Base-by-base conservation (phyloP, 2,888 invertebrate species). In the Mayetiola destructor region DNA sequence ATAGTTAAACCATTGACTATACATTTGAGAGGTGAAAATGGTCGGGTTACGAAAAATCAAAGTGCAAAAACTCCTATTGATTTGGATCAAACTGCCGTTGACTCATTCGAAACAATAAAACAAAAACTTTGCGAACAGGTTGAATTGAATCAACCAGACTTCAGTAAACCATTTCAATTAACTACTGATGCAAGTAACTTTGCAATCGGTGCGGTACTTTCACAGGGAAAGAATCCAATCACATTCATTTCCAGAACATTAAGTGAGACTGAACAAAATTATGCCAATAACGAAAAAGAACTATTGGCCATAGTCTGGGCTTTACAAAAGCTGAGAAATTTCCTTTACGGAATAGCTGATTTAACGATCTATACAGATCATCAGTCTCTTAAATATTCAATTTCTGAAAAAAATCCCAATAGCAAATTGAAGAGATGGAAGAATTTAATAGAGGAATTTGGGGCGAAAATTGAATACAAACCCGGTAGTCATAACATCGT, bases 291-390 rank as follows among this genome's bases (percentile, higher is more conserved):
- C 16, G 68, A 70, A 59, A 69, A 68, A 54, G 68, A 71, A 61
- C 58, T 69, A 3, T 58, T 67, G 35, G 65, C 65, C 0, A 66
- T 69, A 12, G 63, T 69, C 1, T 69, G 66, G 67, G 66, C 67
- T 0, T 59, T 64, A 5, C 68, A 69, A 59, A 65, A 64, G 35
- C 66, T 70, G 12, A 58, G 68, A 53, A 68, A 68, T 5, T 69
- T 68, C 27, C 23, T 71, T 6, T 69, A 68, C 27, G 68, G 68
- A 3, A 62, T 42, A 23, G 42, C 42, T 18, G 42, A 42, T 42
- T 71, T 73, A 35, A 64, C 59, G 0, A 68, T 73, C 0, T 64
- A 67, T 3, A 72, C 69, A 0, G 72, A 73, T 56, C 71, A 72
- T 58, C 62, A 65, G 56, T 68, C 68, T 1, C 56, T 71, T 3